Evolutionary conservation across 2,888 invertebrate genomes (phyloP), one percentile per base, ranked within the genome.

Genomic region (Cordilura impudica): DNA sequence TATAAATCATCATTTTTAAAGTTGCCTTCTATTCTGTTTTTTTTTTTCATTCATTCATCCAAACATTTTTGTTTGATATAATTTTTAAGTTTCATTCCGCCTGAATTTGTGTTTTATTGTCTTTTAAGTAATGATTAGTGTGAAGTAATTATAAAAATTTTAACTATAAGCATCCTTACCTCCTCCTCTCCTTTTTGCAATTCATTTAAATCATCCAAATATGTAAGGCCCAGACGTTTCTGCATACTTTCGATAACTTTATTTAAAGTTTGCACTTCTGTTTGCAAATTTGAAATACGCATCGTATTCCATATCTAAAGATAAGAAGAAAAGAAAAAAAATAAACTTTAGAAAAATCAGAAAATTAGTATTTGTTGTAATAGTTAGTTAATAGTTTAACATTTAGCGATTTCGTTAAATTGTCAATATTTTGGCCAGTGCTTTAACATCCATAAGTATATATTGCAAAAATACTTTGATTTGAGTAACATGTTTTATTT

Each of bases 151-250:
- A 39, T 31, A 43, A 43, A 14, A 7, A 43, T 56, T 35, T n/a
- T n/a, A n/a, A n/a, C n/a, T n/a, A n/a, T 6, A 26, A 4, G 12
- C 35, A 39, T 39, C 35, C 84, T 86, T 83, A 89, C 90, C 85
- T 87, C 87, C 71, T 87, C 90, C 84, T 87, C 87, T n/a, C n/a
- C n/a, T 74, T 88, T 86, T 83, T 89, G 87, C 65, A 89, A 88
- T 66, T 89, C 88, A 29, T 82, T 85, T n/a, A 88, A 74, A 21
- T 89, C 89, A 45, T 90, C 88, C 77, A 90, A 83, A 81, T 89
- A 87, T 70, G 87, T 82, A 2, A 89, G 82, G 72, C 88, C 89
- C 83, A 90, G 77, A 19, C 87, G 86, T 69, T 86, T 84, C 60
- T 87, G 87, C 82, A 90, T 85, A 58, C 79, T 86, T 12, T 85